Base-by-base conservation (phyloP, 1,140 invertebrate genomes). In the Himalopsyche phryganea region DNA sequence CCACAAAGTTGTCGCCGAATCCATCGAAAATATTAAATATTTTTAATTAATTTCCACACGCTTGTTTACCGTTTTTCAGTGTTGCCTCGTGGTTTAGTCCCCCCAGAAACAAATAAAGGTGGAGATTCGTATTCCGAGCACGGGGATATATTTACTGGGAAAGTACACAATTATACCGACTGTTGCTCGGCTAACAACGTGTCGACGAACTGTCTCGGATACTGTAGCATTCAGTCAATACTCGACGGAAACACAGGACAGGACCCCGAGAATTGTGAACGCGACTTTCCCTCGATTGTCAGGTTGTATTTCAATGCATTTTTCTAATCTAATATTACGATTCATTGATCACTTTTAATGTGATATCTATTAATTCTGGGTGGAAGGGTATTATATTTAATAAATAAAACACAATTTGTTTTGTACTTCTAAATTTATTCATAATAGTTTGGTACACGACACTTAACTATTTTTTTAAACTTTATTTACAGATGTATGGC, bases 221-320 rank as follows among this genome's bases (percentile, higher is more conserved):
- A 91, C 67, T 92, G 89, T 72, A 89, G 85, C 63, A 85, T 92
- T 14, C 85, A 89, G 67, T 89, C 86, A 61, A 90, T 91, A 48
- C 68, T 91, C 11, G 87, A 90, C 68, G 87, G 88, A 10, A 83
- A 77, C 14, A 89, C 87, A 0, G 87, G 88, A 9, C 82, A 87
- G 56, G 87, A 90, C 68, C 87, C 89, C 1, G 87, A 89, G 66
- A 79, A 85, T 14, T 92, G 90, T 64, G 88, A 91, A 70, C 71
- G 79, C 28, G 86, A 90, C 66, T 89, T 92, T 66, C 85, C 87
- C 1, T 73, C 80, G 36, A 91, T 92, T 56, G 88, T 91, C 9
- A 83, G 76, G 75, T 77, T 66, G 9, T 9, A 5, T 28, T 28
- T 28, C 38, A 40, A 40, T 13, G n/a, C 15, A 40, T 40, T 40